A percentile compares a stretch with the other conserved stretches of the same genome.
phyloP scores from a whole-genome alignment of 2,113 vertebrate genomes.

The Tauraco erythrolophus region DNA sequence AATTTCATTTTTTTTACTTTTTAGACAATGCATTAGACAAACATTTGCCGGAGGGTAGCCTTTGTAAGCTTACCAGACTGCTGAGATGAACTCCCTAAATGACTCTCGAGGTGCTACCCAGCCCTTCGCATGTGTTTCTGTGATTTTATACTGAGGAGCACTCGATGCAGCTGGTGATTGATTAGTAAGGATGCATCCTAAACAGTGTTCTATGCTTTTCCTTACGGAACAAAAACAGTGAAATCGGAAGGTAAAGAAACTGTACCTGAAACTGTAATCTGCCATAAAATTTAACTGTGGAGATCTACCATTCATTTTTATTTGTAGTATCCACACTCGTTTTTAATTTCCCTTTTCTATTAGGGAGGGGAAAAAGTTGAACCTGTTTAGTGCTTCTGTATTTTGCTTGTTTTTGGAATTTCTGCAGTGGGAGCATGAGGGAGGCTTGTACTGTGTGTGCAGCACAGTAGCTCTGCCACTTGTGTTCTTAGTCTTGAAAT shows the following conservation, averaged over 20 bases:
- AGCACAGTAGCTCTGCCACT: neutral
- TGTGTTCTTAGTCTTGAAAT: neutral
- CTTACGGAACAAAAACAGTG: neutral
- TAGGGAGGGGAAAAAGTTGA: accelerated
- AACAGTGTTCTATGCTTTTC: neutral
- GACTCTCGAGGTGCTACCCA: neutral
- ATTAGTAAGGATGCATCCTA: neutral
- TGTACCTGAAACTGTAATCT: neutral
- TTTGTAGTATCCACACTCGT: neutral
- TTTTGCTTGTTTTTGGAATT: neutral
- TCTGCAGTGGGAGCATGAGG: neutral
- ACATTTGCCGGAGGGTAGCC: neutral
- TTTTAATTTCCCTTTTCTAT: neutral
- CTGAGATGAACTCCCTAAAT: neutral
- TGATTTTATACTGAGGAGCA: neutral
- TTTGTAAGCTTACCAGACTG: neutral
- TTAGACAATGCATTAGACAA: neutral
- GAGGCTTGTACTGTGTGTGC: accelerated
- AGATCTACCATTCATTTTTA: neutral
- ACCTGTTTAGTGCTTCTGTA: neutral
- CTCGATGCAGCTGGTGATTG: neutral
- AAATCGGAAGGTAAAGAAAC: neutral
- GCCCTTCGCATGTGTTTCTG: neutral
- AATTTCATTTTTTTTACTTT: neutral
- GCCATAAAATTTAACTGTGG: neutral